These are phyloP conservation scores for Alethe diademata DNA, from an alignment of 2,113 vertebrate species.

Conservation along the genomic window DNA sequence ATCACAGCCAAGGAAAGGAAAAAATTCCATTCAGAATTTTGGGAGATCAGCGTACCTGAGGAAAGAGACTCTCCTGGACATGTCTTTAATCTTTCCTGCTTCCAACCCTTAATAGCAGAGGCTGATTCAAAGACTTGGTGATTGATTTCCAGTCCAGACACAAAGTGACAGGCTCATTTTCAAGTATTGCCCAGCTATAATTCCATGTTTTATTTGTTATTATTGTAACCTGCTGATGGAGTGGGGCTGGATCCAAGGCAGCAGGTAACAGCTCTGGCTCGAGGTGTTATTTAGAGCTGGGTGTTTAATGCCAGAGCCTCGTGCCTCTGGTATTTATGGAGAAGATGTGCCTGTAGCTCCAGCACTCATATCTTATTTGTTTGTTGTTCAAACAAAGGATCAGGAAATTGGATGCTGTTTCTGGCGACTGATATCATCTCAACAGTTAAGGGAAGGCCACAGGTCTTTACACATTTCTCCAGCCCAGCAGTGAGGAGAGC, in stretches of 20 bases:
- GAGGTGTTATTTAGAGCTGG: conserved; percentile 45
- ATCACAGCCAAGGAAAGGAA: not conserved
- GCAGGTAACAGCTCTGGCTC: not conserved
- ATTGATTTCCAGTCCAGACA: conserved; percentile 33
- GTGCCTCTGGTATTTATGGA: conserved; percentile 52
- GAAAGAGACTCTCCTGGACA: not conserved
- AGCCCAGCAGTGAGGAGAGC: not conserved
- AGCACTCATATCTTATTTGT: conserved; percentile 24
- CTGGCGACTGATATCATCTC: conserved; percentile 31
- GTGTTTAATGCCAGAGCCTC: not conserved
- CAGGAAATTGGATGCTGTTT: conserved; percentile 65
- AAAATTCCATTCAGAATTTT: not conserved
- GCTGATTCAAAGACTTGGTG: not conserved
- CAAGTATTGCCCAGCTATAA: conserved; percentile 47
- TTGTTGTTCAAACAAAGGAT: conserved; percentile 67
- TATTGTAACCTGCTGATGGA: conserved; percentile 63
- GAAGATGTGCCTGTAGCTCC: conserved; percentile 48
- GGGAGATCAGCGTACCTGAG: not conserved
- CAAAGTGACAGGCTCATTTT: conserved; percentile 67
- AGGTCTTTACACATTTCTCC: not conserved
- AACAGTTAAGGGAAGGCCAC: conserved; percentile 1
- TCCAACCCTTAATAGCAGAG: conserved; percentile 37
- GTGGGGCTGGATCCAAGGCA: not conserved
- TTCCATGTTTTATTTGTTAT: conserved; percentile 62
- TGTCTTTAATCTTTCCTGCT: conserved; percentile 32